phyloP scores from a whole-genome alignment of 2,113 vertebrate genomes.

The Anolis sagrei region DNA sequence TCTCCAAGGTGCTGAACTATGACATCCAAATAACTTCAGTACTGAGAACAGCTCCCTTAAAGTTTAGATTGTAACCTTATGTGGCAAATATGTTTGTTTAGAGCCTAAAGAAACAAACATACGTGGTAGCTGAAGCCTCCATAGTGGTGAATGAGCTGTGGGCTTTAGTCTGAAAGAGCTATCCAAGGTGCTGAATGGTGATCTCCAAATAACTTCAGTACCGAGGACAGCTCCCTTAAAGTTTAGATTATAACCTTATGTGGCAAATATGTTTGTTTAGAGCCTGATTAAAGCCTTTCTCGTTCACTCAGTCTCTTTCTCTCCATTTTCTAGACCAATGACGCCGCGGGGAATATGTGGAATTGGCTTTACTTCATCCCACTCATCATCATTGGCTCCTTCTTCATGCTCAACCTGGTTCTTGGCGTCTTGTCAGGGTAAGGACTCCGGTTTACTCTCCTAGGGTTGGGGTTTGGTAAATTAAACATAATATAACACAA shows the following conservation, averaged over 20 bases:
- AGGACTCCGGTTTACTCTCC: slow-evolving; percentile 51
- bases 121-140: too few species aligned
- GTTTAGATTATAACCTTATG: not conserved
- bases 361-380: slow-evolving; percentile 97
- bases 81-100: not conserved
- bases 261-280: not conserved
- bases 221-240: not conserved
- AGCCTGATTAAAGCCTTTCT: not conserved
- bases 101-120: too few species aligned
- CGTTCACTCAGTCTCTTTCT: slow-evolving; percentile 14
- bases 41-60: too few species aligned
- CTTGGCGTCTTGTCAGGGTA: slow-evolving; percentile 94
- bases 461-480: not conserved
- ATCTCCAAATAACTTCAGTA: not conserved
- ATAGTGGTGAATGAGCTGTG: too few species aligned
- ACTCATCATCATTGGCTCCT: slow-evolving; percentile 96
- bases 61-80: not conserved
- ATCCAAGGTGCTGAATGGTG: too few species aligned
- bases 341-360: slow-evolving; percentile 94
- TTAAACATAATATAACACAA: too few species aligned
- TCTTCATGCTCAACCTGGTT: slow-evolving; percentile 97
- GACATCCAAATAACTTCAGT: not conserved
- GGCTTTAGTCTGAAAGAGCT: too few species aligned
- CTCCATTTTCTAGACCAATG: slow-evolving; percentile 85
- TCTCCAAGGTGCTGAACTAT: too few species aligned